These are phyloP conservation scores for Xenopus petersii DNA, from an alignment of 2,797 vertebrate genomes.

Conservation along the genomic window DNA sequence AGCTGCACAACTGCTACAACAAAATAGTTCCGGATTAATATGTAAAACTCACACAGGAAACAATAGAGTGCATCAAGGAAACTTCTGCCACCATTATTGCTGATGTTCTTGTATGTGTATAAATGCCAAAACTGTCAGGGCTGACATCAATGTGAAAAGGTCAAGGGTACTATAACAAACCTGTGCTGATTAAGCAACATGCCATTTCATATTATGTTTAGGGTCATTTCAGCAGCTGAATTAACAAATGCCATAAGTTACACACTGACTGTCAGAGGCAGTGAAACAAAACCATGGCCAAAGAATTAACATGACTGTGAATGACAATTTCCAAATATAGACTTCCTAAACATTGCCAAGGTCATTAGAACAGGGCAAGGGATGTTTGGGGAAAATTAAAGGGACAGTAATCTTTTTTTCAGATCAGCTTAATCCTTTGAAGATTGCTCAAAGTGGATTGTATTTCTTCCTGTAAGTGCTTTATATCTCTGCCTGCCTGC, in stretches of 20 bases:
- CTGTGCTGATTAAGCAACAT: background rate
- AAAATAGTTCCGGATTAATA: conserved; percentile 19
- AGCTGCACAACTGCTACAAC: conserved; percentile 10
- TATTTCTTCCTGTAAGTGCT: no score
- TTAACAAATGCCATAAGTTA: conserved; percentile 9
- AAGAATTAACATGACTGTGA: conserved; percentile 29
- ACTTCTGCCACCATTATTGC: background rate
- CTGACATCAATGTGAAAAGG: background rate
- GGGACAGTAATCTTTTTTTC: no score
- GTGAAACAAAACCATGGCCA: conserved; percentile 11
- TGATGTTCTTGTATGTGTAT: background rate
- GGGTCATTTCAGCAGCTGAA: conserved; percentile 22
- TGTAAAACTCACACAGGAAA: conserved; percentile 3
- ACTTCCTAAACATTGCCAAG: conserved; percentile 23
- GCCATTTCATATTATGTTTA: conserved; percentile 4
- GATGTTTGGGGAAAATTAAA: no score
- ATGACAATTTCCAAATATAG: conserved; percentile 35
- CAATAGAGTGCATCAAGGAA: background rate
- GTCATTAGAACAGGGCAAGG: background rate
- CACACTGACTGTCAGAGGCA: conserved; percentile 14
- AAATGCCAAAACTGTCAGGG: background rate
- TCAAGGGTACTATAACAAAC: background rate
- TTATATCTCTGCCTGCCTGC: no score
- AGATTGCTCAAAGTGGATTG: no score
- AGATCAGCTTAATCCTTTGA: no score